A percentile compares a stretch with the other conserved stretches of the same genome.
Evolutionary conservation across 2,113 vertebrate genomes (phyloP).

Genomic region (Rhadina sibilatrix): DNA sequence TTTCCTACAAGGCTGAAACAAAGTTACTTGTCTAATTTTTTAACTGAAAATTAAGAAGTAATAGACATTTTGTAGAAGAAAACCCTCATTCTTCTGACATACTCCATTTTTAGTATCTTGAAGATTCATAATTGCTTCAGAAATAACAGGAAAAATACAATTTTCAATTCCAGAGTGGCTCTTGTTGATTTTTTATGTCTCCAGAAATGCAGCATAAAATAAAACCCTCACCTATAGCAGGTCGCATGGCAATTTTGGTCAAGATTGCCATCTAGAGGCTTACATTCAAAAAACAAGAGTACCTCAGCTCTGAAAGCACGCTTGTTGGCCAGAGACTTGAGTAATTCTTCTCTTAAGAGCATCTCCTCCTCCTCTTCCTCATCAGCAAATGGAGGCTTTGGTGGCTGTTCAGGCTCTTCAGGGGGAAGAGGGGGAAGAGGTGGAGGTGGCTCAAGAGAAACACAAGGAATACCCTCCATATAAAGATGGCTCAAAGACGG

Average conservation of each 20-base stretch:
- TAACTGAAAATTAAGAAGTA: not conserved
- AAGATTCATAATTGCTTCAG: not conserved
- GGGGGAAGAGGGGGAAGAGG: slow-evolving; percentile 88
- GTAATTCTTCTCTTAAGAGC: slow-evolving; percentile 92
- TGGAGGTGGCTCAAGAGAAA: slow-evolving; percentile 73
- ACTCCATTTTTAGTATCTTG: not conserved
- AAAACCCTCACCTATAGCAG: not conserved
- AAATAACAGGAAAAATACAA: not conserved
- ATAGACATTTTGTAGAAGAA: not conserved
- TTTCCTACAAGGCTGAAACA: not conserved
- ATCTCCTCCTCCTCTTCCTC: slow-evolving; percentile 99
- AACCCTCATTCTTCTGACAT: not conserved
- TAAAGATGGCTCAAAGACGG: slow-evolving; percentile 73
- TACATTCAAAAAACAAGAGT: not conserved
- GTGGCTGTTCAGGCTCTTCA: slow-evolving; percentile 87
- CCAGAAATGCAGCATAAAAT: not conserved
- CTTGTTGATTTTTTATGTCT: not conserved
- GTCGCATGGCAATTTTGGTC: not conserved
- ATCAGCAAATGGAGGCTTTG: slow-evolving; percentile 95
- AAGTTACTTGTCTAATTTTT: not conserved
- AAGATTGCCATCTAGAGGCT: slow-evolving; percentile 63
- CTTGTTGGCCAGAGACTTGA: slow-evolving; percentile 91
- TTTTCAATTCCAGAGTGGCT: not conserved
- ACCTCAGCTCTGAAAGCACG: slow-evolving; percentile 83
- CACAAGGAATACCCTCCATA: slow-evolving; percentile 62